Conservation (phyloP, 2,888 invertebrate species). For the Malacosoma neustria region DNA sequence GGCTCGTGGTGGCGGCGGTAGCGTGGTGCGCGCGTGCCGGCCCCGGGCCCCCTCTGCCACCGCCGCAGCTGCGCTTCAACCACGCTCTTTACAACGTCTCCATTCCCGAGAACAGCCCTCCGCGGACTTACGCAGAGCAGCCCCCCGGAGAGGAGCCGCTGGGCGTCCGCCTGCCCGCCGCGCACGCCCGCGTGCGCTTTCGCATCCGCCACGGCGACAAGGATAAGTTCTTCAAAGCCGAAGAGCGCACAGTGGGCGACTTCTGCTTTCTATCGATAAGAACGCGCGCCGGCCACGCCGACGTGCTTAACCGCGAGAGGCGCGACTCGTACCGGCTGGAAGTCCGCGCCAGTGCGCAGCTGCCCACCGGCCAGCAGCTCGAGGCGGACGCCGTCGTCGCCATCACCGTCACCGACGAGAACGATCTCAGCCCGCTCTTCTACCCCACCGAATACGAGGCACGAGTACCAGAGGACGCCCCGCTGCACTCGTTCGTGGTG, state of each 20-base stretch:
- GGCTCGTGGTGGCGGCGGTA: constrained; percentile 44
- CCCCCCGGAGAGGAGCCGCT: constrained; percentile 83
- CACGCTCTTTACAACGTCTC: constrained; percentile 87
- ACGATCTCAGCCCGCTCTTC: constrained; percentile 95
- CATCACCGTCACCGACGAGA: constrained; percentile 86
- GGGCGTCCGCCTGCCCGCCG: constrained; percentile 78
- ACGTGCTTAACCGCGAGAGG: constrained; percentile 94
- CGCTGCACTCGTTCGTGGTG: constrained; percentile 86
- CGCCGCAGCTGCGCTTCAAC: constrained; percentile 77
- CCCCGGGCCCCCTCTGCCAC: constrained; percentile 24
- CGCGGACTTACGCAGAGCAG: constrained; percentile 88
- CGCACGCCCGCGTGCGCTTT: constrained; percentile 79
- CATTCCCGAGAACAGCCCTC: constrained; percentile 93
- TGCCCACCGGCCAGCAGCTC: constrained; percentile 72
- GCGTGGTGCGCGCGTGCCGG: constrained; percentile 43
- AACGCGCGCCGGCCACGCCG: constrained; percentile 89
- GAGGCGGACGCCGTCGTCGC: constrained; percentile 83
- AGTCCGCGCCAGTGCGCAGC: constrained; percentile 77
- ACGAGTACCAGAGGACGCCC: constrained; percentile 90
- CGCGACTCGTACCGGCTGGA: constrained; percentile 87
- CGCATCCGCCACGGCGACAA: constrained; percentile 91
- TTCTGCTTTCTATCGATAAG: constrained; percentile 94
- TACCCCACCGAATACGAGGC: constrained; percentile 91
- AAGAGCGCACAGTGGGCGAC: constrained; percentile 91
- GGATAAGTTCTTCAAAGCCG: constrained; percentile 94